Percentiles rank a stretch among this genome's conserved stretches.
These are phyloP conservation scores for Campylomormyrus numenius DNA, from an alignment of 2,113 vertebrate genomes.

Conservation along the genomic window DNA sequence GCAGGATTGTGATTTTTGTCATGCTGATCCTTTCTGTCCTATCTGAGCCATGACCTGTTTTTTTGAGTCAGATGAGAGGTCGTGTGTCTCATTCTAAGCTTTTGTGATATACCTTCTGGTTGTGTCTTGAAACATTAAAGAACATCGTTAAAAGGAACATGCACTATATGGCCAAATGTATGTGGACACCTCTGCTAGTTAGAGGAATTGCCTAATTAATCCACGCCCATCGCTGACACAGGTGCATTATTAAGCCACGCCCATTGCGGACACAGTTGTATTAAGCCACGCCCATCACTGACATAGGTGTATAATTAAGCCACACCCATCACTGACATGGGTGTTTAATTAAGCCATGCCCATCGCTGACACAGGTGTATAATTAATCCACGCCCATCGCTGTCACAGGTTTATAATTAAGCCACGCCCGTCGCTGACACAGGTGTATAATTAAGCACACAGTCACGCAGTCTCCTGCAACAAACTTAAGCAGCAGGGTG, in stretches of 20 bases:
- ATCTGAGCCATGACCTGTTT: neutral
- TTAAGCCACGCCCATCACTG: neutral
- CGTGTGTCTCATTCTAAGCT: neutral
- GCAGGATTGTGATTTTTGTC: neutral
- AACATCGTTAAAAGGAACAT: neutral
- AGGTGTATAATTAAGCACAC: neutral
- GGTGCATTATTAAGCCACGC: too few relatives aligned
- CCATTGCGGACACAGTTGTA: too few relatives aligned
- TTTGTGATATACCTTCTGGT: neutral
- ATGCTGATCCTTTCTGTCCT: neutral
- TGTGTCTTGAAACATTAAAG: neutral
- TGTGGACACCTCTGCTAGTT: neutral
- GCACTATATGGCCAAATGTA: neutral
- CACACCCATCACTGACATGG: too few relatives aligned
- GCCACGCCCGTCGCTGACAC: neutral
- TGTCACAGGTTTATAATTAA: neutral
- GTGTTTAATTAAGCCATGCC: neutral
- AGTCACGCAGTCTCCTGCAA: neutral
- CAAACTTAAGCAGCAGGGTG: neutral
- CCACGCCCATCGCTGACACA: neutral
- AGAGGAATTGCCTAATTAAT: neutral
- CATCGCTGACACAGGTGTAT: neutral
- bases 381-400: neutral
- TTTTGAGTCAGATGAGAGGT: neutral
- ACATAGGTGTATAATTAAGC: too few relatives aligned